These are phyloP conservation scores for Drosophila paramelanica DNA, from an alignment of 2,888 invertebrate genomes.

Conservation along the genomic window DNA sequence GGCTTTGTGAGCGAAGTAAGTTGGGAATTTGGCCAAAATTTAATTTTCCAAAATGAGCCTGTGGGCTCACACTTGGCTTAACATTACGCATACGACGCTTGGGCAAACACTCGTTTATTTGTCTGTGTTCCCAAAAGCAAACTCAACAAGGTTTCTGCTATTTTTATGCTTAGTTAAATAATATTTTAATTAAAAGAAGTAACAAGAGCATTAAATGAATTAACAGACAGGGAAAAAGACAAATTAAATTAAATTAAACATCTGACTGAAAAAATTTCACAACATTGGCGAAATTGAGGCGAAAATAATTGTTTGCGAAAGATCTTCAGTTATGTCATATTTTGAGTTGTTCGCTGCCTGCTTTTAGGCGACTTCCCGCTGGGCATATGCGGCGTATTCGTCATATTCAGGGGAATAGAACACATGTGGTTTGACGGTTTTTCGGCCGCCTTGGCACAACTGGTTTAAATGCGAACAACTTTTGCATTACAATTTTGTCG, in stretches of 20 bases:
- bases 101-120: slow-evolving; percentile 2
- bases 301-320: neutral
- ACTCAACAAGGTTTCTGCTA: neutral
- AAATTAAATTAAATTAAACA: too few species aligned
- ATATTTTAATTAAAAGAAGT: too few species aligned
- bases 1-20: neutral
- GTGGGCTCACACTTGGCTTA: slow-evolving; percentile 16
- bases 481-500: slow-evolving; percentile 14
- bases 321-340: neutral
- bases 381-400: slow-evolving; percentile 29
- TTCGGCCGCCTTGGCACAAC: slow-evolving; percentile 10
- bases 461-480: slow-evolving; percentile 12
- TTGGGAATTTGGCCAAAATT: slow-evolving; percentile 21
- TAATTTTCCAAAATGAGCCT: slow-evolving; percentile 36
- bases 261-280: too few species aligned
- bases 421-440: slow-evolving; percentile 3
- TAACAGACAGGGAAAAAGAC: too few species aligned
- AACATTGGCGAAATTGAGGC: neutral
- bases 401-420: slow-evolving; percentile 8
- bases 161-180: neutral
- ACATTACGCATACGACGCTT: slow-evolving; percentile 28
- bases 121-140: neutral
- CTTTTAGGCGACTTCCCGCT: neutral
- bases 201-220: too few species aligned
- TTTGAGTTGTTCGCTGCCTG: neutral